A percentile compares a stretch with the other conserved stretches of the same genome.
Conservation (phyloP, 2,113 vertebrate genomes). For the Microcebus lehilahytsara region DNA sequence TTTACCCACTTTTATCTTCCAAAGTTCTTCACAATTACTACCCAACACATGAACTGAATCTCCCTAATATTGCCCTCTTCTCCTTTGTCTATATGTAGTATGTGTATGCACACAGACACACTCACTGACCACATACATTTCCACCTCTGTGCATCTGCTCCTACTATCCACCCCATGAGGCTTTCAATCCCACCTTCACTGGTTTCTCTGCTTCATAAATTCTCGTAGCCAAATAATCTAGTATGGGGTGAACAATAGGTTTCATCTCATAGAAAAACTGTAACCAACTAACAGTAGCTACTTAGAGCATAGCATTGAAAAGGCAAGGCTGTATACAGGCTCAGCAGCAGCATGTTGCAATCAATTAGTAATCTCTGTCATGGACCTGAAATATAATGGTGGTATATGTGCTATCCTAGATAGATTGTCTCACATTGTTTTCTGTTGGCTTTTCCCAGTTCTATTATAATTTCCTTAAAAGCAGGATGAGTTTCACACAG, state of each 20-base stretch:
- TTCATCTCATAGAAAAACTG: background rate
- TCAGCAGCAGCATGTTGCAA: background rate
- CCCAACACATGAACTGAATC: background rate
- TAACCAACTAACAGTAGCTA: background rate
- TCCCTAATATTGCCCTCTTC: background rate
- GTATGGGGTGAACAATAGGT: background rate
- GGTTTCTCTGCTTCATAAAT: background rate
- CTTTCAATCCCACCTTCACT: background rate
- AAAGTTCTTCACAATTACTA: background rate
- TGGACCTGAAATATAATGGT: background rate
- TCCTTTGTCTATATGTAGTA: background rate
- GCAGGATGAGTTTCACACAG: background rate
- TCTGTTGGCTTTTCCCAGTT: background rate
- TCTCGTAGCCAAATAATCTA: background rate
- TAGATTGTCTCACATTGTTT: background rate
- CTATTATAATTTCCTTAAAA: slow-evolving; percentile 33
- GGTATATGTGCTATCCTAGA: background rate
- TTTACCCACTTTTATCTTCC: background rate
- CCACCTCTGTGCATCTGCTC: background rate
- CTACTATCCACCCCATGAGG: background rate
- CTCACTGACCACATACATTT: background rate
- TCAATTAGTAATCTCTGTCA: background rate
- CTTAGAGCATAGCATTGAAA: background rate
- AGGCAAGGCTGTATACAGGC: background rate
- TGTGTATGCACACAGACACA: background rate